phyloP scores from a whole-genome alignment of 2,113 vertebrate genomes.

The Clinocottus analis region DNA sequence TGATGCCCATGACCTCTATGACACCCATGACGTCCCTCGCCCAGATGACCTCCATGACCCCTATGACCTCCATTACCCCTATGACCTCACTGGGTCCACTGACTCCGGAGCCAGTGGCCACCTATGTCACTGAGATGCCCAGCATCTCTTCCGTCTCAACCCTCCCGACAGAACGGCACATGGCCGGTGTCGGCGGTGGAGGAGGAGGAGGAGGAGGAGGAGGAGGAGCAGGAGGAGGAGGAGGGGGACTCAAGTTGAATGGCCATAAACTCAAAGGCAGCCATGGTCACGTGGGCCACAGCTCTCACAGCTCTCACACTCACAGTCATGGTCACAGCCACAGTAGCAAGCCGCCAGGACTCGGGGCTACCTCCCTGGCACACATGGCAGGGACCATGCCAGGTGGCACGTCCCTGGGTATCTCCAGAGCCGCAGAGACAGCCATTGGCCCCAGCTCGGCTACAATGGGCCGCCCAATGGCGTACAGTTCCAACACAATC shows the following conservation, averaged over 20 bases:
- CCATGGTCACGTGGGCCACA: slow-evolving; percentile 64
- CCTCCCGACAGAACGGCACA: slow-evolving; percentile 72
- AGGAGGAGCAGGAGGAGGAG: too few species aligned
- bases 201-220: slow-evolving; percentile 50
- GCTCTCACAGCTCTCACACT: slow-evolving; percentile 47
- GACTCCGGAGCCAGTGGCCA: slow-evolving; percentile 87
- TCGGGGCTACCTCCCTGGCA: slow-evolving; percentile 69
- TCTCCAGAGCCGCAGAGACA: slow-evolving; percentile 69
- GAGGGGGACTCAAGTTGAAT: slow-evolving; percentile 82
- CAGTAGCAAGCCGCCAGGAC: slow-evolving; percentile 76
- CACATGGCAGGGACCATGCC: slow-evolving; percentile 79
- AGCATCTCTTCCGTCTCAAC: slow-evolving; percentile 74
- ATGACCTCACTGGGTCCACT: slow-evolving; percentile 78
- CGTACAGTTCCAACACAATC: slow-evolving; percentile 91
- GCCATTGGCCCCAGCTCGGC: slow-evolving; percentile 67
- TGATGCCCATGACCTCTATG: slow-evolving; percentile 54
- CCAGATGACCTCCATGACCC: slow-evolving; percentile 43
- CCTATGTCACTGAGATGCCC: slow-evolving; percentile 90
- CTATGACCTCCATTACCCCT: slow-evolving; percentile 59
- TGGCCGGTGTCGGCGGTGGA: slow-evolving; percentile 35
- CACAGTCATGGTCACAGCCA: slow-evolving; percentile 72
- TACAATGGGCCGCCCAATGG: slow-evolving; percentile 86
- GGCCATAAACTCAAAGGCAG: slow-evolving; percentile 89
- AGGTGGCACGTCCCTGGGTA: slow-evolving; percentile 72
- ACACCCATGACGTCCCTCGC: slow-evolving; percentile 38